phyloP scores from a whole-genome alignment of 2,113 vertebrate species.

The Elaphurus davidianus region DNA sequence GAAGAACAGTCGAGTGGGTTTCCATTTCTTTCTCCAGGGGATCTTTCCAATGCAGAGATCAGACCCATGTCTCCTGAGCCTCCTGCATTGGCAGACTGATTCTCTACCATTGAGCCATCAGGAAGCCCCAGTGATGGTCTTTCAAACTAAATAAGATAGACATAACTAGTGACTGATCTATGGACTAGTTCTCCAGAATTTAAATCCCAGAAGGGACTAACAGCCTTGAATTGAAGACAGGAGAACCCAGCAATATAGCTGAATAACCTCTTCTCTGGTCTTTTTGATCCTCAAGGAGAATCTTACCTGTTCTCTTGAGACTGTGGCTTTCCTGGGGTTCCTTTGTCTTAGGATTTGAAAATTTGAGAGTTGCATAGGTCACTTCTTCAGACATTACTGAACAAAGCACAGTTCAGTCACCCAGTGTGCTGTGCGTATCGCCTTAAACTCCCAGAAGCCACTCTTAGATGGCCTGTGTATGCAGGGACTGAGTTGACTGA shows the following conservation, averaged over 20 bases:
- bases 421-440: neutral
- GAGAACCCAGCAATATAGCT: neutral
- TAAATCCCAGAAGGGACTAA: neutral
- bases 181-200: neutral
- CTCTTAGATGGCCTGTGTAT: rapidly evolving
- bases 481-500: neutral
- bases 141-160: neutral
- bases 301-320: constrained; percentile 4
- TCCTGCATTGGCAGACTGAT: neutral
- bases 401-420: neutral
- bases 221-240: neutral
- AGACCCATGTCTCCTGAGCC: neutral
- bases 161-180: neutral
- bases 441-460: neutral
- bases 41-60: neutral
- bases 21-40: neutral
- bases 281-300: neutral
- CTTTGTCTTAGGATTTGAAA: neutral
- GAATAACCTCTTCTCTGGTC: neutral
- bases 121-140: neutral
- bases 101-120: neutral
- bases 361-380: constrained; percentile 8
- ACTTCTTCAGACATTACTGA: constrained; percentile 14
- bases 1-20: neutral
- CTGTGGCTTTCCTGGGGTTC: neutral